Percentiles rank a stretch among this genome's conserved stretches.
Evolutionary conservation across 1,140 invertebrate species (phyloP).

Genomic region (Tachypleus tridentatus): DNA sequence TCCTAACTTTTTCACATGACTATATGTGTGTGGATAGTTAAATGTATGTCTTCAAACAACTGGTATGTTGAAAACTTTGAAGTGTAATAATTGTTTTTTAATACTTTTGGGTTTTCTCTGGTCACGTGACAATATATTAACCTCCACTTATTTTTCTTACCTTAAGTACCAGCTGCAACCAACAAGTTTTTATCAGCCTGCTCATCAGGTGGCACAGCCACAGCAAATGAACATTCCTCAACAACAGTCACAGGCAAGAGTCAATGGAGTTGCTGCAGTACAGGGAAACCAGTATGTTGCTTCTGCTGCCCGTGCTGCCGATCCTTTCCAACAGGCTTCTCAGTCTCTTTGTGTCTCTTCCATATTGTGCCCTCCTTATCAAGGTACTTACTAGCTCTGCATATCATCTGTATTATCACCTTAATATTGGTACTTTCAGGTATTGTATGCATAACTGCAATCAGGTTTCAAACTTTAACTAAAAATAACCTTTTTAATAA

Average conservation of each 20-base stretch:
- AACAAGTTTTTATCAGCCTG: slow-evolving; percentile 30
- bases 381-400: slow-evolving; percentile 31
- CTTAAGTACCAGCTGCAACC: slow-evolving; percentile 76
- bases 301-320: slow-evolving; percentile 52
- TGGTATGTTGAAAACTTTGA: too few relatives aligned
- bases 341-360: slow-evolving; percentile 61
- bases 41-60: too few relatives aligned
- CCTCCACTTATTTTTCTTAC: slow-evolving; percentile 3
- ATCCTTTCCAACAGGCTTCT: slow-evolving; percentile 52
- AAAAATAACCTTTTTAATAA: too few relatives aligned
- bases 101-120: too few relatives aligned
- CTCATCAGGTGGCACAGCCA: slow-evolving; percentile 26
- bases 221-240: slow-evolving; percentile 29
- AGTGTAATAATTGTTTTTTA: too few relatives aligned
- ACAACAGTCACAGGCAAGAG: slow-evolving; percentile 27
- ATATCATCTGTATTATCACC: too few relatives aligned
- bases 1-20: too few relatives aligned
- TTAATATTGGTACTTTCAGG: too few relatives aligned
- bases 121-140: too few relatives aligned
- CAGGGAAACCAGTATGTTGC: slow-evolving; percentile 46
- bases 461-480: too few relatives aligned
- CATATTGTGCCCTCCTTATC: slow-evolving; percentile 76
- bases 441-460: too few relatives aligned
- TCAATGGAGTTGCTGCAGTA: slow-evolving; percentile 35
- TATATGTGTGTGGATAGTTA: too few relatives aligned